Evolutionary conservation across 2,888 invertebrate genomes (phyloP).

Genomic region (Drosophila kanekoi): DNA sequence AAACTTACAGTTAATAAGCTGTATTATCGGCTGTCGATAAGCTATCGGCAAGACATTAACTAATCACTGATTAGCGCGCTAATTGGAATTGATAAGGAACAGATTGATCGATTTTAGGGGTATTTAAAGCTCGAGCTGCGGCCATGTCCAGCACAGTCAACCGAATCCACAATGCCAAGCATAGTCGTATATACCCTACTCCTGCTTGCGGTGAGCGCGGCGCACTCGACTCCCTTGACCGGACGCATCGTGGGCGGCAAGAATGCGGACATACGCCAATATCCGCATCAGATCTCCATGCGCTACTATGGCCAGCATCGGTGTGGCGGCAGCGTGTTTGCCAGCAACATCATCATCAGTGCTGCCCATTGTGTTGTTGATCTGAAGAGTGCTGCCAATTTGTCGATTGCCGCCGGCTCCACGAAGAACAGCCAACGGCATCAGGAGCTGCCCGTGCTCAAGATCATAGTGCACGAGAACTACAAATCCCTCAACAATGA

Average conservation of each 20-base stretch:
- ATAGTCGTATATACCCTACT: constrained; percentile 4
- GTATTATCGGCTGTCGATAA: background rate
- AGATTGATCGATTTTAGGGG: background rate
- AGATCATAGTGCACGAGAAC: constrained; percentile 79
- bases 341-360: constrained; percentile 59
- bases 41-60: background rate
- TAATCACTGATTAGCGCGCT: constrained; percentile 13
- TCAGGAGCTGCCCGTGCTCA: constrained; percentile 25
- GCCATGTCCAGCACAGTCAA: background rate
- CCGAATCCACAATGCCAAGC: constrained; percentile 39
- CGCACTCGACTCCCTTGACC: no score
- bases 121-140: constrained; percentile 1
- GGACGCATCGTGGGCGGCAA: no score
- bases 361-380: constrained; percentile 73
- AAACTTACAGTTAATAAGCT: background rate
- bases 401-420: constrained; percentile 74
- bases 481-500: constrained; percentile 86
- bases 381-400: constrained; percentile 11
- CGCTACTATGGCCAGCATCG: no score
- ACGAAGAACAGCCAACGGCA: constrained; percentile 43
- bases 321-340: no score
- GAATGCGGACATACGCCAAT: no score
- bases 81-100: constrained; percentile 16
- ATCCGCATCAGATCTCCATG: no score
- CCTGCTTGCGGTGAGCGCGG: no score